Base-by-base conservation (phyloP, 1,140 invertebrate genomes). In the Thalassaphorura encarpata region DNA sequence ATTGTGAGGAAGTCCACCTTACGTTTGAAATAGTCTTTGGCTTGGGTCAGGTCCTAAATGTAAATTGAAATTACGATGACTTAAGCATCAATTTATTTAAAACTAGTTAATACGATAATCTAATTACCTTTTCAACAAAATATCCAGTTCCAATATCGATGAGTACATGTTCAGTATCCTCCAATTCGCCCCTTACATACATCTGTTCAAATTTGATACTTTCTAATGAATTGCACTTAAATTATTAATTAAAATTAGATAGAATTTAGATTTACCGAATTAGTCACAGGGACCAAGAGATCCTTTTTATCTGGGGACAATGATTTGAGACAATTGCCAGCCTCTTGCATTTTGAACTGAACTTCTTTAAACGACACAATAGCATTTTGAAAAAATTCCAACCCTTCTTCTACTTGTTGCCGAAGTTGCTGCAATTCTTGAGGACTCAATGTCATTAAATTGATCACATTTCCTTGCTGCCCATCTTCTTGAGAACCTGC, bases 91-190 rank as follows among this genome's bases (percentile, higher is more conserved):
- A n/a, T n/a, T n/a, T n/a, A n/a, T n/a, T 5, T 11, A 52, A 58
- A 51, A 18, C 43, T 54, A n/a, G n/a, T 52, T 31, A 56, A 15
- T 21, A 50, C n/a, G 6, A 54, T 26, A 5, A 13, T 21, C 13
- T 51, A 26, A n/a, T 65, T 68, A 86, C 84, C 77, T 92, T 89
- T 71, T 93, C 83, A n/a, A 87, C 84, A 75, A 86, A 96, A 71
- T 96, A 97, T 62, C 91, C 89, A 54, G 92, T 95, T 43, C 93
- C 93, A 70, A 97, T 84, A 71, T 96, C 91, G 55, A 96, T 84
- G 13, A 95, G 73, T 23, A 95, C 88, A 71, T 84, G 85, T 52
- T 87, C 78, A 16, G 84, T 79, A 69, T 94, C 83, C 56, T 79
- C 77, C 45, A 96, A 75, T 67, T 80, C 81, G 11, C 92, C 93